Evolutionary conservation across 2,888 invertebrate species (phyloP).

Genomic region (Thelaira solivaga): DNA sequence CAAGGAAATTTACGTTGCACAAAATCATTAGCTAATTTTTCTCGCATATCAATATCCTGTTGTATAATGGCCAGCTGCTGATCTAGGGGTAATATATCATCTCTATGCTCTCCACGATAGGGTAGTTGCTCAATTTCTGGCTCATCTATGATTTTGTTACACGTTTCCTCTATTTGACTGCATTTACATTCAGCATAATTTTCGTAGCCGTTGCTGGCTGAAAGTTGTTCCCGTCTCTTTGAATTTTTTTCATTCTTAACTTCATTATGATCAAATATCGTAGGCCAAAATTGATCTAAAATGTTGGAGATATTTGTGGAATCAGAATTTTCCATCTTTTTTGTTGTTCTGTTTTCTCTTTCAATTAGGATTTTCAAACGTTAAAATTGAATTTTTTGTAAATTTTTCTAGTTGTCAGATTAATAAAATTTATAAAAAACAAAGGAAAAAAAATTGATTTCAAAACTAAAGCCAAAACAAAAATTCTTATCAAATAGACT

Average conservation of each 20-base stretch:
- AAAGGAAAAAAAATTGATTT: too few relatives aligned
- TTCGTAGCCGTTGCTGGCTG: conserved; percentile 65
- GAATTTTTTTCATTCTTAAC: conserved; percentile 65
- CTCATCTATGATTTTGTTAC: neutral
- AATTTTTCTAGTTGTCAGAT: too few relatives aligned
- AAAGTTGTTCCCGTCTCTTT: conserved; percentile 47
- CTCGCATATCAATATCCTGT: conserved; percentile 59
- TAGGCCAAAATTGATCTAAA: conserved; percentile 70
- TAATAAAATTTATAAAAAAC: too few relatives aligned
- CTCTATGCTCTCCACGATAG: conserved; percentile 13
- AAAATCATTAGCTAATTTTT: conserved; percentile 68
- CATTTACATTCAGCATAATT: conserved; percentile 65
- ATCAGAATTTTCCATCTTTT: conserved; percentile 4
- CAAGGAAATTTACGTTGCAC: conserved; percentile 67
- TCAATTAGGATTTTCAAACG: too few relatives aligned
- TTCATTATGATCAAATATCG: conserved; percentile 68
- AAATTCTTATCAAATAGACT: too few relatives aligned
- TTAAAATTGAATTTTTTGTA: too few relatives aligned
- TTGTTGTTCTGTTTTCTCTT: too few relatives aligned
- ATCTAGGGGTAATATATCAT: conserved; percentile 63
- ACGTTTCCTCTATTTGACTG: neutral
- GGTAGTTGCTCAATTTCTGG: conserved; percentile 10
- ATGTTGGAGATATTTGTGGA: conserved; percentile 54
- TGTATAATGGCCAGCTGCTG: conserved; percentile 50
- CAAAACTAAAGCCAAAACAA: too few relatives aligned